Conservation (phyloP, 2,113 vertebrate genomes). For the Mugil cephalus region DNA sequence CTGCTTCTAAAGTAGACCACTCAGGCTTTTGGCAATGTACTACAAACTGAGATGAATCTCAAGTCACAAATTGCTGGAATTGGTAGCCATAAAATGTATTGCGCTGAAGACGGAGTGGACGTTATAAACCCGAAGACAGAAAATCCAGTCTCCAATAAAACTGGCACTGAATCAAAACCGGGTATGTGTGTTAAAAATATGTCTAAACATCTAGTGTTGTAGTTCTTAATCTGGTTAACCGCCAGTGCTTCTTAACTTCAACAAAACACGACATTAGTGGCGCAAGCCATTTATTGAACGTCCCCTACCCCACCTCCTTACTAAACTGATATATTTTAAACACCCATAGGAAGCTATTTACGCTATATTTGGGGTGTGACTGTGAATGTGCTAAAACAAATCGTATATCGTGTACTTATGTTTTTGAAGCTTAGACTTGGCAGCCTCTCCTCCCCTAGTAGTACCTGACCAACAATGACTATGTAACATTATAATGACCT, state of each 20-base stretch:
- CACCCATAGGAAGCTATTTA: not conserved
- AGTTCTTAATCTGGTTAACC: too few relatives aligned
- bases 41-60: slow-evolving; percentile 52
- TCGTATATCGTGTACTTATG: not conserved
- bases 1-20: slow-evolving; percentile 43
- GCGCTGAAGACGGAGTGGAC: slow-evolving; percentile 14
- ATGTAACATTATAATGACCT: too few relatives aligned
- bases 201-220: too few relatives aligned
- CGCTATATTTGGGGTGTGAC: not conserved
- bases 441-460: not conserved
- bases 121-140: slow-evolving; percentile 18
- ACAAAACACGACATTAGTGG: not conserved
- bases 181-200: not conserved
- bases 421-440: not conserved
- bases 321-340: not conserved
- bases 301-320: too few relatives aligned
- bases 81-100: slow-evolving; percentile 45
- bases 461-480: too few relatives aligned
- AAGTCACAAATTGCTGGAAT: slow-evolving; percentile 30
- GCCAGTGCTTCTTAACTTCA: too few relatives aligned
- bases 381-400: not conserved
- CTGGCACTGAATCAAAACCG: slow-evolving; percentile 10
- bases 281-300: not conserved
- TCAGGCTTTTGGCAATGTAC: slow-evolving; percentile 51
- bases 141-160: slow-evolving; percentile 24